These are phyloP conservation scores for Picathartes gymnocephalus DNA, from an alignment of 2,113 vertebrate species.

Conservation along the genomic window DNA sequence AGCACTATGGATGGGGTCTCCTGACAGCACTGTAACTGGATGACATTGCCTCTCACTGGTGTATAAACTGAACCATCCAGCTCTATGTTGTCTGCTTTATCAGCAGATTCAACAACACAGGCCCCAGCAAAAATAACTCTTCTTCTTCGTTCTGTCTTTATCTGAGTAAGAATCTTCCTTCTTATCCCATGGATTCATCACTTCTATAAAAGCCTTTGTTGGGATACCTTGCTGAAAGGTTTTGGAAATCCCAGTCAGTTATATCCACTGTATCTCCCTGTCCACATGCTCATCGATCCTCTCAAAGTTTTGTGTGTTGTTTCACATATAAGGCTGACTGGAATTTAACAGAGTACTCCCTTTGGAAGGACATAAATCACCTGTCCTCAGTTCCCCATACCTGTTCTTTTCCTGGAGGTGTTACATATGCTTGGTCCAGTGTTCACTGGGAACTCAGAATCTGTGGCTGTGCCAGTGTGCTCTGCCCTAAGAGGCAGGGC, in stretches of 20 bases:
- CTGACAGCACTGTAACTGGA: background rate
- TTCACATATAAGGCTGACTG: background rate
- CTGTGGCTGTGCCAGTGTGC: background rate
- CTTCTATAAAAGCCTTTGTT: background rate
- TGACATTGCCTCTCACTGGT: background rate
- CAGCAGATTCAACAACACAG: background rate
- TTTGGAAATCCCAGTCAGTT: background rate
- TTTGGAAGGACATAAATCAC: background rate
- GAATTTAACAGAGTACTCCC: background rate
- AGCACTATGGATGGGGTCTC: background rate
- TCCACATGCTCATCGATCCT: background rate
- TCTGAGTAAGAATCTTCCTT: background rate
- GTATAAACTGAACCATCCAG: background rate
- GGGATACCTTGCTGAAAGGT: background rate
- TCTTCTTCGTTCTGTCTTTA: background rate
- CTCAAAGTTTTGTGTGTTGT: background rate
- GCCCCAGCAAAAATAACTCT: background rate
- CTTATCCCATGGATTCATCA: background rate
- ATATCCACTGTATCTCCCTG: background rate
- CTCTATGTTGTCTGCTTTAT: background rate
- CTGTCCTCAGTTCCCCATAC: background rate
- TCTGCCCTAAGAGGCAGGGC: background rate
- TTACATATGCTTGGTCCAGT: background rate
- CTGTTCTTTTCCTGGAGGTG: background rate
- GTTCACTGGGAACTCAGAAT: background rate